Evolutionary conservation across 1,140 invertebrate genomes (phyloP).

Genomic region (Papilio machaon): DNA sequence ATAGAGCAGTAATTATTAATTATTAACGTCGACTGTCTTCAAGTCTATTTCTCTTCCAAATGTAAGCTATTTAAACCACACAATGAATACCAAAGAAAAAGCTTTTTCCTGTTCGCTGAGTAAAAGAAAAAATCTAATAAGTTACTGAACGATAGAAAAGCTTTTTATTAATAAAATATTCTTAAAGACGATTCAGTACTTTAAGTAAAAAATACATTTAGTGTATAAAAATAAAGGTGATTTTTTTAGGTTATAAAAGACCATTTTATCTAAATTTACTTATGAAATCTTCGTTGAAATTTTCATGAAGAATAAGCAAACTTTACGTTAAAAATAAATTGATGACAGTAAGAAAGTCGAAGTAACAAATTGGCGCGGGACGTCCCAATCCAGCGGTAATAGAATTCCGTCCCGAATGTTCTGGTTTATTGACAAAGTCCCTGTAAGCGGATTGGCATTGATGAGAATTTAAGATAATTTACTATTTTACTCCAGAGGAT

Average conservation of each 20-base stretch:
- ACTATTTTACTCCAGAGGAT: slow-evolving; percentile 17
- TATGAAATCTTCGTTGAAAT: not conserved
- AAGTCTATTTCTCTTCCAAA: no score
- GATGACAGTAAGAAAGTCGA: slow-evolving; percentile 20
- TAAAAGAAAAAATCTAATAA: no score
- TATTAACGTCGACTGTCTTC: no score
- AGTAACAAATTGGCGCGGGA: slow-evolving; percentile 29
- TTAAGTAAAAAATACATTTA: no score
- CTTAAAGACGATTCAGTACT: no score
- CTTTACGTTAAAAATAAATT: slow-evolving; percentile 27
- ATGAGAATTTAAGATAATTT: slow-evolving; percentile 36
- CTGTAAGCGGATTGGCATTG: slow-evolving; percentile 29
- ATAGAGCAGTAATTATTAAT: no score
- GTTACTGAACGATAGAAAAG: no score
- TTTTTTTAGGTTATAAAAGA: no score
- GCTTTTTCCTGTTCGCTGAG: no score
- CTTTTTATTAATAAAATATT: no score
- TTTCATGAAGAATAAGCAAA: not conserved
- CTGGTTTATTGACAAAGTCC: slow-evolving; percentile 35
- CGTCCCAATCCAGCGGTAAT: slow-evolving; percentile 34
- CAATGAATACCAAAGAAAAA: no score
- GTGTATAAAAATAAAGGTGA: not conserved
- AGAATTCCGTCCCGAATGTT: slow-evolving; percentile 37
- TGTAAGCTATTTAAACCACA: no score
- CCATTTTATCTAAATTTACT: not conserved